These are phyloP conservation scores for Scaptodrosophila latifasciaeformis DNA, from an alignment of 2,888 invertebrate species.

Conservation along the genomic window DNA sequence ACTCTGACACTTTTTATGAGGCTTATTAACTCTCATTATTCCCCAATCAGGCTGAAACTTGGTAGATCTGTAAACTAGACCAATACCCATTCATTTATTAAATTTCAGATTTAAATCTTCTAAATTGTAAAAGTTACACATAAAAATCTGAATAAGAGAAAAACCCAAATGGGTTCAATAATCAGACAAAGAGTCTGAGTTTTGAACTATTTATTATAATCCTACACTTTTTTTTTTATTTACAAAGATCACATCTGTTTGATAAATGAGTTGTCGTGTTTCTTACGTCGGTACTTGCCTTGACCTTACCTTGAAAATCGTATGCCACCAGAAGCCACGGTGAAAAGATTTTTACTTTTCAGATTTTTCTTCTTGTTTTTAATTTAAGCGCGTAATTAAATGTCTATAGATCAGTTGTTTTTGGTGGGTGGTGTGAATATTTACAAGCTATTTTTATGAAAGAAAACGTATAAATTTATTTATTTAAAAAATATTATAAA, in stretches of 20 bases:
- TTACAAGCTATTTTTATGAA: constrained; percentile 46
- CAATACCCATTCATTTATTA: too few relatives aligned
- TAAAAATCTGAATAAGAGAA: too few relatives aligned
- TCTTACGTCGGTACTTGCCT: constrained; percentile 52
- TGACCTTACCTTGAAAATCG: constrained; percentile 60
- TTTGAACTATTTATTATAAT: not conserved
- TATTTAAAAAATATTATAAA: constrained; percentile 43
- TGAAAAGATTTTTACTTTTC: constrained; percentile 47
- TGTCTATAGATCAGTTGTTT: constrained; percentile 25
- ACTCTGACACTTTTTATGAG: too few relatives aligned
- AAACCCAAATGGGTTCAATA: too few relatives aligned
- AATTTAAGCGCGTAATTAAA: constrained; percentile 44
- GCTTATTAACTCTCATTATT: too few relatives aligned
- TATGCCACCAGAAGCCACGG: constrained; percentile 1
- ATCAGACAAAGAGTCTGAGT: too few relatives aligned
- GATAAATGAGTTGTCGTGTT: constrained; percentile 45
- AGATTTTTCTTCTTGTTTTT: constrained; percentile 36
- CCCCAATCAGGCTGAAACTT: too few relatives aligned
- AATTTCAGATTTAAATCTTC: too few relatives aligned
- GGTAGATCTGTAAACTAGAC: too few relatives aligned
- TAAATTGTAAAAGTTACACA: too few relatives aligned
- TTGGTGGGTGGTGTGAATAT: too few relatives aligned
- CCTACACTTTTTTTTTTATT: constrained; percentile 16
- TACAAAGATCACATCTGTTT: constrained; percentile 17
- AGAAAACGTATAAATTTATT: constrained; percentile 25